Evolutionary conservation across 2,797 vertebrate genomes (phyloP), one percentile per base, ranked within the genome.

Genomic region (Halcyon badia): DNA sequence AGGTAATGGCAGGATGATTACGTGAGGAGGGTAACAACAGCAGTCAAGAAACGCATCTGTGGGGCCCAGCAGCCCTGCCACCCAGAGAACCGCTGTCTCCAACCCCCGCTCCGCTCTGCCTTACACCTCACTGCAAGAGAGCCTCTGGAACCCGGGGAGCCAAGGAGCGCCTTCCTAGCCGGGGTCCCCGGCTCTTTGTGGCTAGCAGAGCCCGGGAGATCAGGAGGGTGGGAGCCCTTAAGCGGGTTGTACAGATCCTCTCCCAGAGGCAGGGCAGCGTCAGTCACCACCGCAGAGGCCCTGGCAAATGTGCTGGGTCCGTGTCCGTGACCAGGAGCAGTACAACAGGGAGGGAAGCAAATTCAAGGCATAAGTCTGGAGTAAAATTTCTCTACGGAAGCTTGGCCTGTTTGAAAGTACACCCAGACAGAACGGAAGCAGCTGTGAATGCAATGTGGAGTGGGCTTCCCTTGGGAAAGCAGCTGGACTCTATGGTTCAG

Each of bases 1-100:
- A 75, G 35, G 37, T 22, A 68, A 31, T 3, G 35, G 46, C 0
- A 2, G 7, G 52, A 60, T 3, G 2, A 39, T 17, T 8, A 58
- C 61, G 42, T 39, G n/a, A 83, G 25, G 41, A 69, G 35, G 25
- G 24, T 39, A 65, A 60, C 33, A 46, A 77, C 9, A 52, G 71
- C n/a, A 51, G 71, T 16, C 60, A 62, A 14, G 54, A 66, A 62
- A 57, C 73, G 56, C 39, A 76, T 24, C 68, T 75, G 68, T 1
- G 5, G 66, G 56, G 22, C 24, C 37, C 56, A 21, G 33, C 0
- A 2, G 22, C 71, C 48, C 52, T 52, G 79, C 11, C 24, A 26
- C 54, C 28, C 28, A 31, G 24, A 42, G 35, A 84, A 41, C 1
- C 1, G 11, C 21, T 20, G 10, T 41, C 41, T 60, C 30, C 33